These are phyloP conservation scores for Aulostomus chinensis DNA, from an alignment of 2,797 vertebrate genomes.

Conservation along the genomic window DNA sequence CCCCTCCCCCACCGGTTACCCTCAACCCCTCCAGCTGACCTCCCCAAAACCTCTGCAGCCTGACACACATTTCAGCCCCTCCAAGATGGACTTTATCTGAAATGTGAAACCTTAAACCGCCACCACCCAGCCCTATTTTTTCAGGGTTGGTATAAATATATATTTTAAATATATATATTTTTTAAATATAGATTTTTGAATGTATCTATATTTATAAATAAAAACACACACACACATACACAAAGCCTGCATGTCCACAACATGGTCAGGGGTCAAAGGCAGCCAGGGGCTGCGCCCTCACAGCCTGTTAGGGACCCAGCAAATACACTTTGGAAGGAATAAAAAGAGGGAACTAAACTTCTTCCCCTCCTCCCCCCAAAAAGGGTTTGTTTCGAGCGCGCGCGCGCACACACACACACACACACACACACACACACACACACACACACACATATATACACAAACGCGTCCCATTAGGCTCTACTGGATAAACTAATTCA, in stretches of 20 bases:
- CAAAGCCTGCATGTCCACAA: neutral
- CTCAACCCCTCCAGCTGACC: slow-evolving; percentile 32
- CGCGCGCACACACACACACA: too few relatives aligned
- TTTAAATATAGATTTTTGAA: too few relatives aligned
- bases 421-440: slow-evolving; percentile 15
- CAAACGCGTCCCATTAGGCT: slow-evolving; percentile 48
- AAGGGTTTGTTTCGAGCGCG: slow-evolving; percentile 21
- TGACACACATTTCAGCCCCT: slow-evolving; percentile 40
- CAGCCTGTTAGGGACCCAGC: too few relatives aligned
- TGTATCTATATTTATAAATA: too few relatives aligned
- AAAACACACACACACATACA: too few relatives aligned
- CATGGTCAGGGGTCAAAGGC: slow-evolving; percentile 8
- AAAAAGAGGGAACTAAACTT: slow-evolving; percentile 27
- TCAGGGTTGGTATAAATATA: neutral
- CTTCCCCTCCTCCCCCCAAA: slow-evolving; percentile 24
- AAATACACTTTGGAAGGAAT: slow-evolving; percentile 3
- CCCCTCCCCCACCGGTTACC: neutral
- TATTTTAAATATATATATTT: too few relatives aligned
- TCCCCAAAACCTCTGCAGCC: slow-evolving; percentile 28
- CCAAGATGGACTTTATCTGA: slow-evolving; percentile 6
- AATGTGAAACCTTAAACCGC: neutral
- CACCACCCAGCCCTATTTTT: neutral
- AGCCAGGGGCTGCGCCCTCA: too few relatives aligned
- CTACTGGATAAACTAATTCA: too few relatives aligned
- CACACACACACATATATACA: slow-evolving; percentile 33